A percentile compares a stretch with the other conserved stretches of the same genome.
phyloP scores from a whole-genome alignment of 2,888 invertebrate genomes.

The Rhagonycha lutea region DNA sequence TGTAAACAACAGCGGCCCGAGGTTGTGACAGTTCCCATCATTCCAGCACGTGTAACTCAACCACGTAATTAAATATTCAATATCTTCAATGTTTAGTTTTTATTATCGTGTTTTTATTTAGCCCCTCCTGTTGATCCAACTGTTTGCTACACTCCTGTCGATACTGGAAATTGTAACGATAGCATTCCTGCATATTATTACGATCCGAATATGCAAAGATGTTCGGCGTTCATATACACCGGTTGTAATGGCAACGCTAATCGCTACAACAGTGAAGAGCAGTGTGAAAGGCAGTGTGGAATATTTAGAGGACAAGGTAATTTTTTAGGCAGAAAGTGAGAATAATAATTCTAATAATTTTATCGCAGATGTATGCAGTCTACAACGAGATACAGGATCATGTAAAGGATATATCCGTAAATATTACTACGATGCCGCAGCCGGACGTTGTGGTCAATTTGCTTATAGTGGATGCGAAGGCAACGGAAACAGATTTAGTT shows the following conservation, averaged over 20 bases:
- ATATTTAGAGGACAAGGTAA: conserved; percentile 71
- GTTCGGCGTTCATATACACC: conserved; percentile 70
- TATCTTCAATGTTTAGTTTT: background rate
- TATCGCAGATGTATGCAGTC: conserved; percentile 72
- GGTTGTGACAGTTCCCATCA: conserved; percentile 16
- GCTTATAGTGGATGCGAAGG: conserved; percentile 83
- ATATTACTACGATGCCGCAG: conserved; percentile 69
- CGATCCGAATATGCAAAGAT: conserved; percentile 61
- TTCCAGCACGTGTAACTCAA: background rate
- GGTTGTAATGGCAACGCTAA: conserved; percentile 78
- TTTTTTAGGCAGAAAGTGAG: conserved; percentile 24
- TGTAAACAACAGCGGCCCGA: conserved; percentile 53
- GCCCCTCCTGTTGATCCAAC: conserved; percentile 33
- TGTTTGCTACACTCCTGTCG: conserved; percentile 66
- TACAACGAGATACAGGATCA: conserved; percentile 69
- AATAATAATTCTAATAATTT: background rate
- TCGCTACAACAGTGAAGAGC: conserved; percentile 73
- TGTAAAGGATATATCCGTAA: conserved; percentile 70
- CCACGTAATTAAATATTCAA: background rate
- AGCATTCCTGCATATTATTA: conserved; percentile 74
- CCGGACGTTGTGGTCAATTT: conserved; percentile 70
- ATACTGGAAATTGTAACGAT: conserved; percentile 71
- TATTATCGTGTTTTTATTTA: background rate
- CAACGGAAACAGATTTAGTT: conserved; percentile 82
- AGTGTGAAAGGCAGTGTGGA: conserved; percentile 79